Evolutionary conservation across 2,113 vertebrate species (phyloP).

Genomic region (Sus scrofa): T2T-Sscrofa CM000826.6:118376501-118377000

Average conservation of each 20-base stretch:
- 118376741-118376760: neutral
- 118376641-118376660: neutral
- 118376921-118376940: neutral
- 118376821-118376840: neutral
- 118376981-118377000: neutral
- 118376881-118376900: neutral
- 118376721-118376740: neutral
- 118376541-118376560: neutral
- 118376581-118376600: neutral
- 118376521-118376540: neutral
- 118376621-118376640: neutral
- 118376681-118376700: neutral
- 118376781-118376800: conserved; percentile 30
- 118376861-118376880: neutral
- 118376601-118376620: neutral
- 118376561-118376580: neutral
- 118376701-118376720: neutral
- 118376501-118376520: neutral
- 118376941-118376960: conserved; percentile 9
- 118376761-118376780: conserved; percentile 11
- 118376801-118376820: neutral
- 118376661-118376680: neutral
- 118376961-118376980: neutral
- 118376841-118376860: neutral
- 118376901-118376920: neutral